Evolutionary conservation across 1,140 invertebrate genomes (phyloP), one percentile per base, ranked within the genome.

Genomic region (Drosophila oshimai): DNA sequence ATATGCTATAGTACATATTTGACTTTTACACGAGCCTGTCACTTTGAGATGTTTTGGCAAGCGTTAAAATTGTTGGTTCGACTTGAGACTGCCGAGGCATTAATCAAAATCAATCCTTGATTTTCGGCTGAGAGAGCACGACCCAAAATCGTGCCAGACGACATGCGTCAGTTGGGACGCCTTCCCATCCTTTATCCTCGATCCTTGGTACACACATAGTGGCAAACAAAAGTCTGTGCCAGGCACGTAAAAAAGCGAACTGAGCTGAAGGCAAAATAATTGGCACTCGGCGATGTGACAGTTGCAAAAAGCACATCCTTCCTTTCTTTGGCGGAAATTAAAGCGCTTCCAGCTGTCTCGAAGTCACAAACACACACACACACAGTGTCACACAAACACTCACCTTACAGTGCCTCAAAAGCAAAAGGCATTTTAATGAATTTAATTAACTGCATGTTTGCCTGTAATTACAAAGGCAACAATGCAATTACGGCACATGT

Each of bases 381-480:
- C 20, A 15, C 22, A 22, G 17, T 33, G 6, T 46, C 18, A 20
- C 37, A 36, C 39, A 18, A 15, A 20, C 37, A 36, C 39, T n/a
- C 3, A 15, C 46, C 45, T 45, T 20, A 36, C 29, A 37, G 57
- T 50, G 60, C 42, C 74, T 84, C 49, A 74, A 79, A 79, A 80
- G 80, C 50, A 84, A 86, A 86, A 86, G 79, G 80, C 51, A 84
- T 86, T 84, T 84, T 80, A 84, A 84, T 84, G 79, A 86, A 86
- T 84, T 84, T 84, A 84, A 84, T 84, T 84, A 84, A 84, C 79
- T 84, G 79, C 79, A 84, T 84, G 79, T 84, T 84, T 84, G 80
- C 55, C 58, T 57, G 74, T 84, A 84, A 84, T 84, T 84, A 84
- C 79, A 86, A 54, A 34, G 74, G 75, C 80, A 84, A 80, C 79